Conservation (phyloP, 1,140 invertebrate species). For the Cydia amplana region DNA sequence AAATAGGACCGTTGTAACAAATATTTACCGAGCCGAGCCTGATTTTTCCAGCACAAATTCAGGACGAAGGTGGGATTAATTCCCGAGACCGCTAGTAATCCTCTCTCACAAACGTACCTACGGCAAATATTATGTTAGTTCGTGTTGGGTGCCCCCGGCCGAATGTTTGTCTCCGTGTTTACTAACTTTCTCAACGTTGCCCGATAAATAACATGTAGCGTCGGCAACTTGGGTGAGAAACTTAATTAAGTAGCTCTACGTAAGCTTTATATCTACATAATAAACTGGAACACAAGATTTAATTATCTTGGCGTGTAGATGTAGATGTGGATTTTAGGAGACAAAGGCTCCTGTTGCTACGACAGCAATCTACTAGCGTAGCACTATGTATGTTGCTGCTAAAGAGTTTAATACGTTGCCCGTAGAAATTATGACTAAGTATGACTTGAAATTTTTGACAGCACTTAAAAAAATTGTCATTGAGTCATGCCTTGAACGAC, state of each 20-base stretch:
- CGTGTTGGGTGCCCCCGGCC: background rate
- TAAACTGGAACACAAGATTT: background rate
- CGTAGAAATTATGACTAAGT: no score
- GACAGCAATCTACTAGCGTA: no score
- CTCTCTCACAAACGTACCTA: background rate
- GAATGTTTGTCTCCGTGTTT: background rate
- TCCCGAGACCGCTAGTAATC: background rate
- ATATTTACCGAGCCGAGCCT: background rate
- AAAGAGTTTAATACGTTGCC: no score
- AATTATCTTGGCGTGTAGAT: background rate
- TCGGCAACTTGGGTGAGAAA: background rate
- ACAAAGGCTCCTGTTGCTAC: no score
- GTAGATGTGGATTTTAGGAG: no score
- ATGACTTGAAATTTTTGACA: no score
- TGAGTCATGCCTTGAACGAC: no score
- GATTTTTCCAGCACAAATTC: constrained; percentile 7
- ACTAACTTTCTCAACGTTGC: constrained; percentile 14
- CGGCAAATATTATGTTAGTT: constrained; percentile 2
- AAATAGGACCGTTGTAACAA: no score
- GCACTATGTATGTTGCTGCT: no score
- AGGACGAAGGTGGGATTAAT: background rate
- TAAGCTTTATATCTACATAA: background rate
- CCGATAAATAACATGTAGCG: constrained; percentile 8
- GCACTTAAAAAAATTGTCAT: no score
- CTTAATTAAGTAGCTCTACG: background rate